Percentiles rank a stretch among this genome's conserved stretches.
These are phyloP conservation scores for Galeopterus variegatus DNA, from an alignment of 2,113 vertebrate species.

Conservation along the genomic window DNA sequence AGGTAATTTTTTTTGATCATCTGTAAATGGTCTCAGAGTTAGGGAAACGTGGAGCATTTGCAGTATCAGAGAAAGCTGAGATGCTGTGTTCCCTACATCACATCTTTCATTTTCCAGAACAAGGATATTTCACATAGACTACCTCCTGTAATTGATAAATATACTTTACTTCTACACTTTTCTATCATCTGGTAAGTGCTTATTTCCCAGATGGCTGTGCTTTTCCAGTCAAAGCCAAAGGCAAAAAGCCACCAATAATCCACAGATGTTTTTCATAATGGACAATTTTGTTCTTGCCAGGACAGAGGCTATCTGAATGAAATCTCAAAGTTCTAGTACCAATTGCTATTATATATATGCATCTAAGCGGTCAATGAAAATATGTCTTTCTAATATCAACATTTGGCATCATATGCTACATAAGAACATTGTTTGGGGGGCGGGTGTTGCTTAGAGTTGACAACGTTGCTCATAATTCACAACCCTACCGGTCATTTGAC, in stretches of 20 bases:
- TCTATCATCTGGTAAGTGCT: neutral
- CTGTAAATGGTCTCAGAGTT: conserved; percentile 22
- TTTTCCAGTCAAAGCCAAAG: conserved; percentile 20
- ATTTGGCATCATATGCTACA: neutral
- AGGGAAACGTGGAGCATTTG: neutral
- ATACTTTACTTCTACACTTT: neutral
- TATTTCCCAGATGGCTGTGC: neutral
- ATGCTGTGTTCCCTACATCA: neutral
- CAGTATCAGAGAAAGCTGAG: neutral
- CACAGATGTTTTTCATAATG: neutral
- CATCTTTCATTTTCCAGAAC: conserved; percentile 7
- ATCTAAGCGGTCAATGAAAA: neutral
- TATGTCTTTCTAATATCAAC: neutral
- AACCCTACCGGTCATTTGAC: neutral
- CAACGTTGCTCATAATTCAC: neutral
- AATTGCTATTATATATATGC: neutral
- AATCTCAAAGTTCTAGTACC: neutral
- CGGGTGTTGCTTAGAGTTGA: neutral
- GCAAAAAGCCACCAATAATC: neutral
- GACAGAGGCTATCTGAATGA: neutral
- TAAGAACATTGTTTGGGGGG: neutral
- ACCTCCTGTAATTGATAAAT: neutral
- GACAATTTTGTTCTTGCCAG: neutral
- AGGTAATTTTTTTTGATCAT: conserved; percentile 34
- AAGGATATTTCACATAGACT: neutral